A percentile compares a stretch with the other conserved stretches of the same genome.
Conservation (phyloP, 2,797 vertebrate genomes). For the Sylvilagus floridanus region DNA sequence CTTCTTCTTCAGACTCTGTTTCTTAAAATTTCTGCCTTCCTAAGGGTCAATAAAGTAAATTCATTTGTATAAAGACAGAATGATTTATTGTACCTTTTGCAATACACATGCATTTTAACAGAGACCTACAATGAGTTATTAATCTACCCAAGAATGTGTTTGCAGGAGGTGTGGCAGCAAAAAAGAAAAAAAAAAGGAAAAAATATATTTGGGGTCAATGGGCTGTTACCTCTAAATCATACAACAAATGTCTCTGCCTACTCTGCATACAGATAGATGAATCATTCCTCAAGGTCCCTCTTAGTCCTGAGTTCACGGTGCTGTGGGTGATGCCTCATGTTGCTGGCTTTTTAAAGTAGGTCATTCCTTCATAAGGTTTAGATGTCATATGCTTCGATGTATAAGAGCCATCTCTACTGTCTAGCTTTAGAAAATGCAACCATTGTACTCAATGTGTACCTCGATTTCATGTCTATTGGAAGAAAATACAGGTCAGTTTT, state of each 20-base stretch:
- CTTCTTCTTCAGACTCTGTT: constrained; percentile 2
- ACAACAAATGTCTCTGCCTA: neutral
- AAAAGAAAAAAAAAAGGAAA: neutral
- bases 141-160: neutral
- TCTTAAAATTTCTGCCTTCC: constrained; percentile 33
- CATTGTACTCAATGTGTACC: neutral
- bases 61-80: constrained; percentile 39
- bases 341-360: constrained; percentile 44
- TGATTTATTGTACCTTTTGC: neutral
- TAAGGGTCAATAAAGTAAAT: neutral
- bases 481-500: neutral
- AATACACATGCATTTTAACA: constrained; percentile 21
- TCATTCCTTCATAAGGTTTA: constrained; percentile 27
- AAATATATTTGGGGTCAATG: neutral
- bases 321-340: neutral
- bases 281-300: neutral
- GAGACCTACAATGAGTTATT: neutral
- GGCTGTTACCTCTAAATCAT: neutral
- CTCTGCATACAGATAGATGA: neutral
- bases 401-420: neutral
- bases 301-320: neutral
- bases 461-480: neutral
- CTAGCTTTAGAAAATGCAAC: constrained; percentile 43
- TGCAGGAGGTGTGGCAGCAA: neutral
- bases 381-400: neutral